Percentiles rank a stretch among this genome's conserved stretches.
These are phyloP conservation scores for Coracias cyanogaster DNA, from an alignment of 2,797 vertebrate genomes.

Conservation along the genomic window DNA sequence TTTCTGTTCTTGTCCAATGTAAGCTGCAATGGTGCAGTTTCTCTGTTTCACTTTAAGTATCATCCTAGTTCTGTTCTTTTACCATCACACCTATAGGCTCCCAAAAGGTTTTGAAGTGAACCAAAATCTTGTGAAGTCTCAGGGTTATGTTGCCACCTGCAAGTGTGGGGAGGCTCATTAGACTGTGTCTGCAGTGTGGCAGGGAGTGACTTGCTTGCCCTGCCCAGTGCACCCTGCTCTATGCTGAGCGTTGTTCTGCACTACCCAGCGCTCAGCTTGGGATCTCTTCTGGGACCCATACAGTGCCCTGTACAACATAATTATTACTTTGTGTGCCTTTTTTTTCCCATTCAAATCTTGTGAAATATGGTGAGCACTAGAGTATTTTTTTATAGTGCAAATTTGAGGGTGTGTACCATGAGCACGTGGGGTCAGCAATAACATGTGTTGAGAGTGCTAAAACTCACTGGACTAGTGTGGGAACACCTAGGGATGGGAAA, in stretches of 20 bases:
- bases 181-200: background rate
- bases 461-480: accelerated
- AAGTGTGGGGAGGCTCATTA: background rate
- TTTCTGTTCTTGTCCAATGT: background rate
- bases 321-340: background rate
- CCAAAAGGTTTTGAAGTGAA: background rate
- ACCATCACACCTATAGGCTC: background rate
- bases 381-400: background rate
- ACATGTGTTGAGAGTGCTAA: background rate
- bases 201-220: background rate
- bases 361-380: background rate
- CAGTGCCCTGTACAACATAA: background rate
- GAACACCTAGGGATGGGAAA: background rate
- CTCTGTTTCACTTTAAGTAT: background rate
- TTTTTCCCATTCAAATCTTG: background rate
- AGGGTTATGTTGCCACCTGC: background rate
- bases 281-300: background rate
- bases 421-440: accelerated
- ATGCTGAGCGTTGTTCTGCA: accelerated
- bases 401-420: background rate
- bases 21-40: background rate
- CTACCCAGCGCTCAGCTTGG: background rate
- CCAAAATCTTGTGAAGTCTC: background rate
- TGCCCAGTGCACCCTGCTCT: background rate
- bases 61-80: background rate